These are phyloP conservation scores for Frieseomelitta varia DNA, from an alignment of 1,140 invertebrate species.

Conservation along the genomic window DNA sequence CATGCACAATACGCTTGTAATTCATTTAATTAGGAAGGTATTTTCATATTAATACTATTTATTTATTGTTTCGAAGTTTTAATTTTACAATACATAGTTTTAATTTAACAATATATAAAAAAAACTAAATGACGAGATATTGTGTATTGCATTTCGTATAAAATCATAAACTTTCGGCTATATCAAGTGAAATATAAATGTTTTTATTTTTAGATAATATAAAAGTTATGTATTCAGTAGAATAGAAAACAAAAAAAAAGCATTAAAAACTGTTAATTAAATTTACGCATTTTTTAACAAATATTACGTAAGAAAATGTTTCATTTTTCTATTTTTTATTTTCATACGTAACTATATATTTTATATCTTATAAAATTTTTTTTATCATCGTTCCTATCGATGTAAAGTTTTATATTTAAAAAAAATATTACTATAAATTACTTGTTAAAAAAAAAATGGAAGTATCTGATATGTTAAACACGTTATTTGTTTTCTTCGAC, in stretches of 20 bases:
- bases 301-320: slow-evolving; percentile 22
- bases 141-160: slow-evolving; percentile 6
- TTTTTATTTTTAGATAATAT: background rate
- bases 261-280: background rate
- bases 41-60: slow-evolving; percentile 39
- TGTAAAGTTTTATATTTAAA: background rate
- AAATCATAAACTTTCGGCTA: background rate
- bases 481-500: slow-evolving; percentile 22
- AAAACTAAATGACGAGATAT: background rate
- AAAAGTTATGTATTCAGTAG: background rate
- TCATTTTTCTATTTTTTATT: slow-evolving; percentile 13
- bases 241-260: background rate
- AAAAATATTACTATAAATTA: slow-evolving; percentile 7
- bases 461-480: slow-evolving; percentile 31
- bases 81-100: background rate
- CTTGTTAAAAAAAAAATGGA: slow-evolving; percentile 1
- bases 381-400: slow-evolving; percentile 11
- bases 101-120: background rate
- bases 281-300: background rate
- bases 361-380: slow-evolving; percentile 12
- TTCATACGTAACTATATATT: background rate
- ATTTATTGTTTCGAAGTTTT: slow-evolving; percentile 32
- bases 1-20: slow-evolving; percentile 5
- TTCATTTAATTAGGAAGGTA: slow-evolving; percentile 9
- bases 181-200: background rate